Evolutionary conservation across 2,113 vertebrate genomes (phyloP), one percentile per base, ranked within the genome.

Genomic region (Sorex fumeus): DNA sequence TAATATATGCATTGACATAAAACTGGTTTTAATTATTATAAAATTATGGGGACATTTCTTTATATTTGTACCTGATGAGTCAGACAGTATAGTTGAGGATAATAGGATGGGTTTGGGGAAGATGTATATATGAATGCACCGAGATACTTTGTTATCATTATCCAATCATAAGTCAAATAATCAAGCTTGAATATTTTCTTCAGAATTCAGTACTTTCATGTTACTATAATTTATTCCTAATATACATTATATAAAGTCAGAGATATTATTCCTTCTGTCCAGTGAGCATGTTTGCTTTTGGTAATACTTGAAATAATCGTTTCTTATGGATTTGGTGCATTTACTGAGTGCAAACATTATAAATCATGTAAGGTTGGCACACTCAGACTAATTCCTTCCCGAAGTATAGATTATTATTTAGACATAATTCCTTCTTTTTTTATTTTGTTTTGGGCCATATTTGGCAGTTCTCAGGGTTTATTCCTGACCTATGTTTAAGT

Each of bases 381-480:
- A 43, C 13, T 32, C 21, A 45, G 23, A 62, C 1, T 8, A 84
- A 3, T 81, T 84, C n/a, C 27, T 88, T 85, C 8, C 16, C 34
- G 30, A 72, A 82, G 34, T 8, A 64, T 43, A 27, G 81, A 64
- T 70, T 79, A 82, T 36, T 91, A 50, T 34, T 87, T 88, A 75
- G 6, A 79, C 43, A n/a, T 71, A 45, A 60, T 60, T 75, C 34
- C 40, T 66, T 4, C 18, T 60, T 23, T 60, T 23, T 60, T 60
- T 19, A 6, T 21, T 60, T 19, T 60, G 18, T 60, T 60, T 2
- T 19, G 19, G 19, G 21, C 57, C 19, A 60, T 60, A 23, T 60
- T 60, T 21, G 21, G 57, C 47, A 50, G 57, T 60, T 2, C 18
- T 60, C 57, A 60, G 4, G 57, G 4, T 19, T 21, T 21, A 60